Evolutionary conservation across 2,888 invertebrate genomes (phyloP), one percentile per base, ranked within the genome.

Genomic region (Drosophila neonasuta): DNA sequence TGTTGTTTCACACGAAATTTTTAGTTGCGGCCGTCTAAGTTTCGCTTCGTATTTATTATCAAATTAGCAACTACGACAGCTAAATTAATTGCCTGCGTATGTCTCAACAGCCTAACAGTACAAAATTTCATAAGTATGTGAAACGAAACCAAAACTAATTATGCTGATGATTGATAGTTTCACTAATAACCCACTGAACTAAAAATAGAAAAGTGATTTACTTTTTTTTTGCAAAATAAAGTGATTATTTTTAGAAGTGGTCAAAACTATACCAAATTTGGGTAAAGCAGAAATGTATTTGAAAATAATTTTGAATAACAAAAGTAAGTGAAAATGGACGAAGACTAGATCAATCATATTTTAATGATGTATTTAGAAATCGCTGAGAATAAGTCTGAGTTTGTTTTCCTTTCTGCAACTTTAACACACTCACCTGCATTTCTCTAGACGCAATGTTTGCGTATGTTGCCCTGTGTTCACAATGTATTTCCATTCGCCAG

Each of bases 381-480:
- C 24, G 24, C 24, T 24, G 6, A 0, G 6, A 24, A 24, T 24
- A 24, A 24, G 24, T 24, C 24, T 1, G 24, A 4, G 24, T 24
- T 24, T 1, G 6, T 24, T 6, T 5, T 24, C 24, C 24, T 24
- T 4, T 24, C 0, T 24, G 1, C 1, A 24, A 24, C 6, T 24
- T 24, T 0, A 3, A 24, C 24, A 24, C 24, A 24, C 94, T 92
- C 68, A 90, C 90, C 83, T 89, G 92, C 96, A 96, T 88, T 96
- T 96, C 88, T 96, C 96, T 62, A 96, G 91, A 8, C 96, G 91
- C 52, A 96, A 88, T 0, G 96, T 96, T 91, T 96, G 96, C 7
- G 96, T 95, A 83, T 96, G 96, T 71, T 96, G 95, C 0, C 95
- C 96, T 0, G 96, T 95, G 82, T 96, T 96, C 48, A 96, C 96